Base-by-base conservation (phyloP, 1,140 invertebrate species). In the Pseudachorutes palmiensis region DNA sequence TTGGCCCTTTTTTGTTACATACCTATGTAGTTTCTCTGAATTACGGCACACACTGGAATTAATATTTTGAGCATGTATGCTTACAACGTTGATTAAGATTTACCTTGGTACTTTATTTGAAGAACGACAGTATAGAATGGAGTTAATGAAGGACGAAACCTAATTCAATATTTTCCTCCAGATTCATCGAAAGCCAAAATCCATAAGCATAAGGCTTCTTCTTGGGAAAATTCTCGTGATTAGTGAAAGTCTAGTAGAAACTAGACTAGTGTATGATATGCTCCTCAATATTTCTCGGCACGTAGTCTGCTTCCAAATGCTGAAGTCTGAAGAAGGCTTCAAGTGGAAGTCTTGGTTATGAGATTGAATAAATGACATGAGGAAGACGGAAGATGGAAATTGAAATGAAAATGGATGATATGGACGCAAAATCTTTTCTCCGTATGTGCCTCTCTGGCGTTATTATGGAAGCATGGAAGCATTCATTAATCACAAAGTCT, bases 401-500 rank as follows among this genome's bases (percentile, higher is more conserved):
- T 45, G 36, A 45, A 45, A 45, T 45, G 36, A 19, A 45, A 45
- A 45, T 45, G 36, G 36, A 45, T 45, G 36, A 45, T 45, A 19
- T 12, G 19, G 36, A 45, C 9, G 36, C 9, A 12, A 45, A 12
- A 12, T 9, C 36, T 45, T 45, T 9, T 12, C 51, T 24, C 22
- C 51, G 5, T 57, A 16, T 26, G n/a, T 45, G n/a, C 51, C 22
- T 57, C 51, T 19, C 22, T 57, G 3, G 9, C 5, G 9, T 26
- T 57, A 5, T 57, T 57, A 5, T 22, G 22, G 14, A 57, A 26
- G 14, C 22, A n/a, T n/a, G 51, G 51, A 55, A 14, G 51, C 61
- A 19, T 62, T 62, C 61, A 62, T 62, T 62, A 62, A 62, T 62
- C 61, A 62, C 61, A 24, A 45, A 55, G 51, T 5, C 5, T 55